Base-by-base conservation (phyloP, 2,888 invertebrate genomes). In the Asteroscopus sphinx region DNA sequence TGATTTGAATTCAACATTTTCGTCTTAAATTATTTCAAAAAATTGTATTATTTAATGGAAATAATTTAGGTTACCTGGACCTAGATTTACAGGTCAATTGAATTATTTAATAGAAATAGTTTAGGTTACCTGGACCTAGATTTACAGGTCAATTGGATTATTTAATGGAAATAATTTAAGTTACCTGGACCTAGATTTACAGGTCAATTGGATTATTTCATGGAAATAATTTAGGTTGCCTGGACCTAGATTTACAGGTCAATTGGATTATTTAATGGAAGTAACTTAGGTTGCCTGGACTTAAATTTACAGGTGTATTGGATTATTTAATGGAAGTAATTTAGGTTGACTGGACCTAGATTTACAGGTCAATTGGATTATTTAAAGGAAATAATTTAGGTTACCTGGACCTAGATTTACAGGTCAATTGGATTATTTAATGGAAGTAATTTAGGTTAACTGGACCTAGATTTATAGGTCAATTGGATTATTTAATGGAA, bases 11-110 rank as follows among this genome's bases (percentile, higher is more conserved):
- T 33, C 37, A 36, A 0, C 0, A 17, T 49, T 21, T 36, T 36
- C 47, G 37, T 1, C 13, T 2, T 47, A 13, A 21, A 12, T 30
- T 17, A 6, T 47, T 37, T 47, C 7, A 7, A 2, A 9, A 33
- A 36, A 16, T n/a, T 7, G 6, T 8, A 28, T 46, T 46, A 26
- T 28, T 26, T 7, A 11, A 3, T 13, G 5, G 7, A 40, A 37
- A 47, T 12, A 47, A 36, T 26, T 1, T 44, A 25, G 21, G 32
- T 55, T 21, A 45, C 13, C 13, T 15, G 33, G 15, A 15, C 3
- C 16, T 44, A 25, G 21, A 28, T 33, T n/a, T 15, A 32, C 32
- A 32, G 7, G 13, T 15, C 15, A 15, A 35, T 35, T 9, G 13
- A 2, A 35, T 12, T 0, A 3, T n/a, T n/a, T n/a, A n/a, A n/a